Base-by-base conservation (phyloP, 2,888 invertebrate genomes). In the Monopis laevigella region DNA sequence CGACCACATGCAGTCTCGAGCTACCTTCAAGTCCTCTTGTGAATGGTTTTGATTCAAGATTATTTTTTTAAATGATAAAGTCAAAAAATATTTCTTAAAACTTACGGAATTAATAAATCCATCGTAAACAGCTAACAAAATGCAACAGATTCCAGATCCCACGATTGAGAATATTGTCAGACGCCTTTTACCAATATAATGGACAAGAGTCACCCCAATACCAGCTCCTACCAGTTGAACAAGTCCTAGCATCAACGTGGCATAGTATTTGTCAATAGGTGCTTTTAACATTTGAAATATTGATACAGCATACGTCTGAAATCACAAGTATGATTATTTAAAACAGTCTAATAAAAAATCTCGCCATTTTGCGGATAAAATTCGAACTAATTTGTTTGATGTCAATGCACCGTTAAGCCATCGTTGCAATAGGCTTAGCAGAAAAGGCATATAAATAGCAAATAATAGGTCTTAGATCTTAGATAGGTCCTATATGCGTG, bases 181-280 rank as follows among this genome's bases (percentile, higher is more conserved):
- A 0, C 84, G 82, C 7, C 92, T 74, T 58, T 92, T 92, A 2
- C 92, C 92, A 0, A 86, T 84, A 51, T 86, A 86, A 51, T 88
- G 89, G 1, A 92, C 87, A 4, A 88, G 65, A 3, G 82, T 42
- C 0, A 90, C 88, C 51, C 90, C 90, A 4, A 85, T 47, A 2
- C 85, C 60, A 0, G 88, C 84, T 0, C 90, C 90, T 1, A 87
- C 43, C 39, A 92, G 71, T 65, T 92, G 88, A 1, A 87, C 83
- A 8, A 87, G 63, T 0, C 91, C 92, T 17, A 92, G 69, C 18
- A 89, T 68, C 27, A 90, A 82, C 0, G 92, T 89, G 0, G 91
- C 90, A 45, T 86, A 85, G 65, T 90, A 91, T 55, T 88, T 86
- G 55, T 91, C 86, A 44, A 92, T 84, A 0, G 92, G 91, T 0